These are phyloP conservation scores for Drosophila mulleri DNA, from an alignment of 2,888 invertebrate species.

Conservation along the genomic window DNA sequence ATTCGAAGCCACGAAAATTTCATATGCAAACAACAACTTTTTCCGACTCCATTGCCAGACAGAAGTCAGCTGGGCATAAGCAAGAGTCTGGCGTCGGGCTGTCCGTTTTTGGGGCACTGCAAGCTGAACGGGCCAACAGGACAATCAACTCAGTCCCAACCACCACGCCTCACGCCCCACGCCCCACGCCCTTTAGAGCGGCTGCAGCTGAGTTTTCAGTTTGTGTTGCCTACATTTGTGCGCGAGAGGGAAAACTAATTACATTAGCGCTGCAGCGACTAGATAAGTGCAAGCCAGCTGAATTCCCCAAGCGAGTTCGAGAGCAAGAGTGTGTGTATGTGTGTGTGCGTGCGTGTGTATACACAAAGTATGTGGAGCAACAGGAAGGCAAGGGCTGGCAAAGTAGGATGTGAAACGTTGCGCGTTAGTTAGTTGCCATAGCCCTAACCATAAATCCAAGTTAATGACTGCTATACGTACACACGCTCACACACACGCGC, in stretches of 20 bases:
- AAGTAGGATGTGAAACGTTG: slow-evolving; percentile 6
- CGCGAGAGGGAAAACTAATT: slow-evolving; percentile 53
- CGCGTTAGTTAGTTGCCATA: slow-evolving; percentile 19
- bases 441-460: slow-evolving; percentile 33
- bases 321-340: background rate
- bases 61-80: background rate
- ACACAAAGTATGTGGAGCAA: slow-evolving; percentile 4
- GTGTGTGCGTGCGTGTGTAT: background rate
- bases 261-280: slow-evolving; percentile 45
- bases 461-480: slow-evolving; percentile 37
- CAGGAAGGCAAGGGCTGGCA: slow-evolving; percentile 5
- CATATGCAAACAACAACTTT: slow-evolving; percentile 2
- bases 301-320: slow-evolving; percentile 7
- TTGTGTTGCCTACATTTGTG: slow-evolving; percentile 30
- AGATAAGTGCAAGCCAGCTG: slow-evolving; percentile 42
- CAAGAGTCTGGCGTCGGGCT: background rate
- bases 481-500: slow-evolving; percentile 8
- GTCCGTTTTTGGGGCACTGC: slow-evolving; percentile 3
- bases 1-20: background rate
- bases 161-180: background rate
- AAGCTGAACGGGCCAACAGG: slow-evolving; percentile 8
- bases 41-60: background rate
- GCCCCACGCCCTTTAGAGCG: background rate
- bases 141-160: slow-evolving; percentile 1
- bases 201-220: slow-evolving; percentile 13